Base-by-base conservation (phyloP, 2,113 vertebrate species). In the Dinomys branickii region DNA sequence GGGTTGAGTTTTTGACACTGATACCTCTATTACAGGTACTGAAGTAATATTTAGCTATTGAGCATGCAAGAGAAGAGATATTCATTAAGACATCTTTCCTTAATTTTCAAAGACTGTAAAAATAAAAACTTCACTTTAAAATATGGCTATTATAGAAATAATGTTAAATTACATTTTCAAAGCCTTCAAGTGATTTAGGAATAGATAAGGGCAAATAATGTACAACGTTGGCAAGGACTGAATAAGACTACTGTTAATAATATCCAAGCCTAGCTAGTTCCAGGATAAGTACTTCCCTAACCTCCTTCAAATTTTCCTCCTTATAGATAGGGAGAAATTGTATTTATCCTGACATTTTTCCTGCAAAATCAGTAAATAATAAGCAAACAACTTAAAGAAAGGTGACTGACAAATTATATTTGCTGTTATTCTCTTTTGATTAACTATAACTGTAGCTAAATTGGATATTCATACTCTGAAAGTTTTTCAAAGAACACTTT, bases 111-210 rank as follows among this genome's bases (percentile, higher is more conserved):
- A 54, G 50, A 63, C 11, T 58, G 12, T 33, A 84, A 54, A 93
- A 59, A 75, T 54, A 58, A 84, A 94, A 89, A 71, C 52, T 19
- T 82, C 19, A 26, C 30, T 95, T 87, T 71, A 59, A 71, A 78
- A 9, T 61, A 35, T 65, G 17, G 13, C 44, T 59, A n/a, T 35
- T 73, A 10, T 26, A 84, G 59, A 80, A 50, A 82, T 30, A 85
- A 93, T 24, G 30, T 69, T 47, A 44, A 88, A 30, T 65, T 81
- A 20, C 22, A 77, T 65, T 96, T 92, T 88, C 14, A 69, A 87
- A 83, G 50, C 14, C 20, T 59, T 69, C 50, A 33, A 88, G 73
- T 35, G 3, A 16, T 50, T 35, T n/a, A 13, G 63, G 78, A 58
- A 78, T 90, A 1, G 56, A 5, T 22, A 7, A 44, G 26, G 17